Evolutionary conservation across 2,797 vertebrate species (phyloP).

Genomic region (Siniperca scherzeri): DNA sequence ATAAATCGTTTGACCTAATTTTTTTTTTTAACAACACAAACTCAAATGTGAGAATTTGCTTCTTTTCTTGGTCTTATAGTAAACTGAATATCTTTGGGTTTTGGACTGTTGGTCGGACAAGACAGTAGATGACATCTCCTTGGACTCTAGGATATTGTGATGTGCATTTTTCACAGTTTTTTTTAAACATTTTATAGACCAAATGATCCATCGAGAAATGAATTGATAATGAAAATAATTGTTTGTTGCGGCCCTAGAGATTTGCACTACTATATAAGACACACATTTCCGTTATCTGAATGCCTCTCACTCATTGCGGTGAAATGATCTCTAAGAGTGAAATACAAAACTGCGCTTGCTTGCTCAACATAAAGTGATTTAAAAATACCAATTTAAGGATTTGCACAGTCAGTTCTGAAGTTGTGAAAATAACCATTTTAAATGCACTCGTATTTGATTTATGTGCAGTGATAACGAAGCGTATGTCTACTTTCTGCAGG

Average conservation of each 20-base stretch:
- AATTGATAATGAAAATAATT: not conserved
- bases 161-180: not conserved
- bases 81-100: not conserved
- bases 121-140: not conserved
- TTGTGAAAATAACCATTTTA: not conserved
- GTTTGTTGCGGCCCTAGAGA: not conserved
- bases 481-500: constrained; percentile 80
- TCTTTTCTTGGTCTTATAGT: not conserved
- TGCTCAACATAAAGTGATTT: not conserved
- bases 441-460: not conserved
- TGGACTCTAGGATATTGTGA: not conserved
- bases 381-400: not conserved
- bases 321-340: not conserved
- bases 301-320: not conserved
- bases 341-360: not conserved
- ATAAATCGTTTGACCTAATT: not conserved
- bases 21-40: not conserved
- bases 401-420: not conserved
- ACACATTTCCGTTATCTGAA: not conserved
- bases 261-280: not conserved
- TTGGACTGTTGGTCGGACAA: not conserved
- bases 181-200: not conserved
- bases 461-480: not conserved
- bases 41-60: not conserved
- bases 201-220: not conserved